These are phyloP conservation scores for Dicerorhinus sumatrensis DNA, from an alignment of 2,113 vertebrate genomes.

Conservation along the genomic window DNA sequence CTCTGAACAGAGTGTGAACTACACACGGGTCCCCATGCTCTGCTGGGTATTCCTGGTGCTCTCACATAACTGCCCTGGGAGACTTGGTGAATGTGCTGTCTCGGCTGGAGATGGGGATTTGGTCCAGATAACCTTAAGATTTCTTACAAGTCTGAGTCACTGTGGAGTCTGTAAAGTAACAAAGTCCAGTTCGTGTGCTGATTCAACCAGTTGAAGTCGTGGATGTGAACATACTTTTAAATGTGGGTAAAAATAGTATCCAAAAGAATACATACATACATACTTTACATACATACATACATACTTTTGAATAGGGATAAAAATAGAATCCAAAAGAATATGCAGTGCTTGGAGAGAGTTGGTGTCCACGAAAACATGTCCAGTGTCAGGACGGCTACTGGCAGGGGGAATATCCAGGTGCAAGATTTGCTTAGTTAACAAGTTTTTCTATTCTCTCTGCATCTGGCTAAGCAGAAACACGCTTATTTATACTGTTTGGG, in stretches of 20 bases:
- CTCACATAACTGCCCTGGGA: too few relatives aligned
- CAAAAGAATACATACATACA: background rate
- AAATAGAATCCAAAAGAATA: background rate
- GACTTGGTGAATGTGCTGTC: background rate
- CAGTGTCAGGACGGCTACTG: conserved; percentile 49
- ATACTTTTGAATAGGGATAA: background rate
- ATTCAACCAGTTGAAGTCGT: background rate
- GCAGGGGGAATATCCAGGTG: conserved; percentile 61
- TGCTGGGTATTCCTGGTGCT: background rate
- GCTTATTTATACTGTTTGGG: conserved; percentile 70
- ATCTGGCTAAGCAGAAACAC: conserved; percentile 79
- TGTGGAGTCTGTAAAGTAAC: background rate
- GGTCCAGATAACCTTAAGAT: background rate
- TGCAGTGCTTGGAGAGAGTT: conserved; percentile 32
- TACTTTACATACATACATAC: background rate
- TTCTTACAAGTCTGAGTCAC: background rate
- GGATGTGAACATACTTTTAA: background rate
- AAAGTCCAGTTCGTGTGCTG: background rate
- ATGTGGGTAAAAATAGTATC: background rate
- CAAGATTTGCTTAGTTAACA: conserved; percentile 41
- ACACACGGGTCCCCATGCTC: background rate
- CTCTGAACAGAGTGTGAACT: background rate
- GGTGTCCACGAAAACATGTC: conserved; percentile 22
- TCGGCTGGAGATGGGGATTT: background rate
- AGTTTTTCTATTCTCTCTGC: conserved; percentile 68